phyloP scores from a whole-genome alignment of 30 jellyfish, hydroid and myxozoan species.

The Calvadosia cruxmelitensis region DNA sequence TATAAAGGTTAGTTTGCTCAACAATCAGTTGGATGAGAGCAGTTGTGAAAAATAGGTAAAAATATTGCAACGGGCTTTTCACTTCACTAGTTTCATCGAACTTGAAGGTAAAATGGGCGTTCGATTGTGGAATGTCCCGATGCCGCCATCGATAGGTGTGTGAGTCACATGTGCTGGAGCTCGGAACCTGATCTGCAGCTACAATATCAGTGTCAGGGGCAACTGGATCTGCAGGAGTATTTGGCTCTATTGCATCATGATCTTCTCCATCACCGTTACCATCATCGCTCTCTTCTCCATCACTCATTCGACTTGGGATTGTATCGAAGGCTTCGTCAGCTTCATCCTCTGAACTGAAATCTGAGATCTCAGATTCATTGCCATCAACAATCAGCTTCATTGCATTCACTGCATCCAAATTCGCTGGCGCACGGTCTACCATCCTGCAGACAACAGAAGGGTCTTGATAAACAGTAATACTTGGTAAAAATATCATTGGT shows the following conservation, averaged over 20 bases:
- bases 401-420: too few species aligned
- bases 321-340: conserved; percentile 32
- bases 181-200: too few species aligned
- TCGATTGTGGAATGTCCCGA: conserved; percentile 5
- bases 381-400: too few species aligned
- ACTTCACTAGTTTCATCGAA: background rate
- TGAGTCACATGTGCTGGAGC: too few species aligned
- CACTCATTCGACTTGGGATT: conserved; percentile 43
- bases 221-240: too few species aligned
- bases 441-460: too few species aligned
- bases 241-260: conserved; percentile 29
- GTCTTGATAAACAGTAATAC: too few species aligned
- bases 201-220: too few species aligned
- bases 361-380: too few species aligned
- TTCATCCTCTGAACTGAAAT: too few species aligned
- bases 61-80: conserved; percentile 5
- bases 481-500: too few species aligned
- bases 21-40: conserved; percentile 14
- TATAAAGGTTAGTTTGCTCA: conserved; percentile 22
- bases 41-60: conserved; percentile 13
- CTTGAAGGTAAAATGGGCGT: background rate
- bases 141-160: conserved; percentile 22
- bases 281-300: conserved; percentile 18
- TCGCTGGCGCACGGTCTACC: too few species aligned
- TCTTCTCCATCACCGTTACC: conserved; percentile 33